phyloP scores from a whole-genome alignment of 2,888 invertebrate species.

The Lepidochrysops patricia region DNA sequence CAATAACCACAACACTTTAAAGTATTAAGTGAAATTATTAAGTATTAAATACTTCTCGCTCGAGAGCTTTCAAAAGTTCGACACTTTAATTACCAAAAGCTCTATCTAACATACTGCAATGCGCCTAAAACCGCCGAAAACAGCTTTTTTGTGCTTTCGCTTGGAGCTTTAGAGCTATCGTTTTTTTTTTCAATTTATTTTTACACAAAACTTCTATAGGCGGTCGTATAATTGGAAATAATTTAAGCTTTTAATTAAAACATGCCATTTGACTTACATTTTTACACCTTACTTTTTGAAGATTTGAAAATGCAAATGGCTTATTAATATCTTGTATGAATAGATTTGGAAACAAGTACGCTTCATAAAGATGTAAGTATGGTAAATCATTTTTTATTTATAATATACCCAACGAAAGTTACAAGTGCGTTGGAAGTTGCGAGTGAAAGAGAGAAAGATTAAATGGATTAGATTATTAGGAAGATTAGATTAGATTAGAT shows the following conservation, averaged over 20 bases:
- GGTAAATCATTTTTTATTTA: too few relatives aligned
- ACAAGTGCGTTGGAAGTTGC: too few relatives aligned
- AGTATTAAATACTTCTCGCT: not conserved
- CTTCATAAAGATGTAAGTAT: too few relatives aligned
- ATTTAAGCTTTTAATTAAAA: not conserved
- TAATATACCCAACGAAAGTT: too few relatives aligned
- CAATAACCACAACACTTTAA: not conserved
- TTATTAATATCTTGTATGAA: too few relatives aligned
- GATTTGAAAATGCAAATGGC: too few relatives aligned
- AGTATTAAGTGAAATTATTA: not conserved
- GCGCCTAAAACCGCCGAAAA: slow-evolving; percentile 1
- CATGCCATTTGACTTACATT: not conserved
- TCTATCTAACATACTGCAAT: slow-evolving; percentile 6
- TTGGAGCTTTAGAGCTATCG: not conserved
- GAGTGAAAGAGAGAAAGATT: too few relatives aligned
- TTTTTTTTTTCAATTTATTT: not conserved
- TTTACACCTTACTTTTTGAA: not conserved
- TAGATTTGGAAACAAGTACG: too few relatives aligned
- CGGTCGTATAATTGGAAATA: not conserved
- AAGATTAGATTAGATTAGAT: too few relatives aligned
- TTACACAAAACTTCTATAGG: not conserved
- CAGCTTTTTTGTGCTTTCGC: not conserved
- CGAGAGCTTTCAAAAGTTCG: not conserved
- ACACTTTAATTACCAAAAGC: slow-evolving; percentile 4
- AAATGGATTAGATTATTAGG: too few relatives aligned